Percentiles rank a stretch among this genome's conserved stretches.
Conservation (phyloP, 2,888 invertebrate genomes). For the Oxytorus armatus region DNA sequence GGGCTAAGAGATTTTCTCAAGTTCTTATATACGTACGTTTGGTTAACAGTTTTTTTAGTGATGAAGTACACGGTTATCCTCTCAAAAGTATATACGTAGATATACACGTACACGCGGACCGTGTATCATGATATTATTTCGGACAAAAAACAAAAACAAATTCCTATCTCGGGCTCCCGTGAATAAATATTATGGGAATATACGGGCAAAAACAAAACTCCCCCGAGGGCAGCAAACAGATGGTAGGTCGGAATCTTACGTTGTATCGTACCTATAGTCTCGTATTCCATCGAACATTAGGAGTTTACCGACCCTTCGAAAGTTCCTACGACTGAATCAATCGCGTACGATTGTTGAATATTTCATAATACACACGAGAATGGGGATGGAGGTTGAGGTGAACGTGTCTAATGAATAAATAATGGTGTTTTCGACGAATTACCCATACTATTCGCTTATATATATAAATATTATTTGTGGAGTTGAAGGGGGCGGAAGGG, state of each 20-base stretch:
- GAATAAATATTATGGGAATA: slow-evolving; percentile 55
- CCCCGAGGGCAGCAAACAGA: slow-evolving; percentile 1
- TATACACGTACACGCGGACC: not conserved
- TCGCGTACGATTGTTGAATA: slow-evolving; percentile 61
- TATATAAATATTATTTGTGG: slow-evolving; percentile 35
- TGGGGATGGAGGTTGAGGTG: not conserved
- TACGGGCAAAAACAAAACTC: slow-evolving; percentile 41
- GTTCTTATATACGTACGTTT: slow-evolving; percentile 16
- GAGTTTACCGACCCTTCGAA: slow-evolving; percentile 45
- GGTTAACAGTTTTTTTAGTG: slow-evolving; percentile 42
- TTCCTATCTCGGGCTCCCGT: slow-evolving; percentile 16
- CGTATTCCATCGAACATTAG: slow-evolving; percentile 50
- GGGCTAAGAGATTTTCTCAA: slow-evolving; percentile 29
- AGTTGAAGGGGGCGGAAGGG: too few relatives aligned
- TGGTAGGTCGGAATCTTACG: slow-evolving; percentile 21
- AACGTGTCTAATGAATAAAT: slow-evolving; percentile 52
- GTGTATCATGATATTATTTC: slow-evolving; percentile 29
- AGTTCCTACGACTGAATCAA: slow-evolving; percentile 53
- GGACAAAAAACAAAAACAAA: slow-evolving; percentile 7
- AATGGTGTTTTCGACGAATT: slow-evolving; percentile 49
- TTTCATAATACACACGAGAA: slow-evolving; percentile 50
- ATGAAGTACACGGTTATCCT: slow-evolving; percentile 19
- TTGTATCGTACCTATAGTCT: not conserved
- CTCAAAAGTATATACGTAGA: slow-evolving; percentile 7
- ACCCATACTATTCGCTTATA: not conserved